Evolutionary conservation across 1,140 invertebrate species (phyloP).

Genomic region (Apis cerana): DNA sequence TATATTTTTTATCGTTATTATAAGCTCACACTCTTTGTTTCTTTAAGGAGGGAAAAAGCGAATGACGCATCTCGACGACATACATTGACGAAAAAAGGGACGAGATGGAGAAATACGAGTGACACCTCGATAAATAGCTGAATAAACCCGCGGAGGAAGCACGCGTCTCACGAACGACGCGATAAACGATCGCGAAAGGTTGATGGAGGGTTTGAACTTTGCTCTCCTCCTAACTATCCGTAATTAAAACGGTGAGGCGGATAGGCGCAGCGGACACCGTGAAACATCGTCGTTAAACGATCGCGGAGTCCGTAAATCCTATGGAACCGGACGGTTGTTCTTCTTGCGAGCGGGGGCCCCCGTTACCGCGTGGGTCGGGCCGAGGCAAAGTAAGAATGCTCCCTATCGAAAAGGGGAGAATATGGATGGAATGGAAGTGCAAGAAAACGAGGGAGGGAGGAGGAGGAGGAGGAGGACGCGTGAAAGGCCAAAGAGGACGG

Average conservation of each 20-base stretch:
- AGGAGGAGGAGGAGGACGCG: neutral
- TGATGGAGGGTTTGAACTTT: neutral
- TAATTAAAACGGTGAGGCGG: constrained; percentile 43
- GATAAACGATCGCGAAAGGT: neutral
- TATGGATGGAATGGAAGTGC: constrained; percentile 54
- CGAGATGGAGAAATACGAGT: no score
- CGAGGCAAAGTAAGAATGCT: constrained; percentile 47
- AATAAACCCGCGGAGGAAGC: neutral
- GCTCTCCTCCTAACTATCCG: constrained; percentile 15
- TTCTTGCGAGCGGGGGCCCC: constrained; percentile 22
- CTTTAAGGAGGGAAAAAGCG: no score
- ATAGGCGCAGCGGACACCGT: constrained; percentile 20
- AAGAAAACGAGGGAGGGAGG: constrained; percentile 42
- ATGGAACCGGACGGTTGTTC: neutral
- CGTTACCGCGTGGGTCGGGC: constrained; percentile 21
- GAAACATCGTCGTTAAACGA: constrained; percentile 33
- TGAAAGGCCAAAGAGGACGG: neutral
- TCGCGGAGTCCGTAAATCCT: constrained; percentile 43
- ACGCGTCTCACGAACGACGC: neutral
- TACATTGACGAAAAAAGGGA: no score
- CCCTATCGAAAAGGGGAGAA: constrained; percentile 56
- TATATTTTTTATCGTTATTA: no score
- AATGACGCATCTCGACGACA: no score
- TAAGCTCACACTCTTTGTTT: no score
- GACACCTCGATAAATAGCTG: no score